phyloP scores from a whole-genome alignment of 1,140 invertebrate genomes.

The Phortica variegata region DNA sequence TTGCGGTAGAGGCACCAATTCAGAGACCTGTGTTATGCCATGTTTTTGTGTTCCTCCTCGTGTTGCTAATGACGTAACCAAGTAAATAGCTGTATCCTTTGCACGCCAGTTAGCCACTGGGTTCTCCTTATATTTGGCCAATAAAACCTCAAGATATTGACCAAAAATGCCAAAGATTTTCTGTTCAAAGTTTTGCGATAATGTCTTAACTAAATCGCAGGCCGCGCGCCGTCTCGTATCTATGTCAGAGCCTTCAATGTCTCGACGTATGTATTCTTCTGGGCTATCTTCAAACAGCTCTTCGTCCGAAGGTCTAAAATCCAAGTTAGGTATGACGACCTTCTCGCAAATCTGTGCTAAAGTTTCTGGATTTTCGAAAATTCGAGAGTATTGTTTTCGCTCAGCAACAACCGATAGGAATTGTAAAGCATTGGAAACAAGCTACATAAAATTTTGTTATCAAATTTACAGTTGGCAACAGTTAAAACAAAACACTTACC shows the following conservation, averaged over 20 bases:
- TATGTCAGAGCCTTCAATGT: constrained; percentile 98
- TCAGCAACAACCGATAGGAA: constrained; percentile 94
- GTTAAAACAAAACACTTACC: constrained; percentile 60
- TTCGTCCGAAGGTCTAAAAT: constrained; percentile 91
- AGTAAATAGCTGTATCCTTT: constrained; percentile 94
- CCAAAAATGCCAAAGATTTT: constrained; percentile 92
- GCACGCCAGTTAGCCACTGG: constrained; percentile 81
- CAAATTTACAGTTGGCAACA: not conserved
- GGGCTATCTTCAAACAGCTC: constrained; percentile 97
- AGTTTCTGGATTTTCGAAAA: constrained; percentile 87
- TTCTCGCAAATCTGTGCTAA: constrained; percentile 94
- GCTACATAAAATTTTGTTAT: constrained; percentile 59
- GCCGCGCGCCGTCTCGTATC: constrained; percentile 93
- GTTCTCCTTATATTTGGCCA: constrained; percentile 75
- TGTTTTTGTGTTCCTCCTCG: constrained; percentile 89
- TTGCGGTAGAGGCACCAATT: constrained; percentile 83
- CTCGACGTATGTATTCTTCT: constrained; percentile 95
- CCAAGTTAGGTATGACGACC: constrained; percentile 97
- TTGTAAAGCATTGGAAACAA: constrained; percentile 94
- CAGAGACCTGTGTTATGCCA: constrained; percentile 87
- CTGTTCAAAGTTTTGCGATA: constrained; percentile 86
- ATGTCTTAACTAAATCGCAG: constrained; percentile 91
- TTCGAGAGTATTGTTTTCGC: constrained; percentile 77
- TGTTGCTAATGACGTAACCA: constrained; percentile 91
- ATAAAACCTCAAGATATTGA: constrained; percentile 83